These are phyloP conservation scores for Andrena bicolor DNA, from an alignment of 2,888 invertebrate species.

Conservation along the genomic window DNA sequence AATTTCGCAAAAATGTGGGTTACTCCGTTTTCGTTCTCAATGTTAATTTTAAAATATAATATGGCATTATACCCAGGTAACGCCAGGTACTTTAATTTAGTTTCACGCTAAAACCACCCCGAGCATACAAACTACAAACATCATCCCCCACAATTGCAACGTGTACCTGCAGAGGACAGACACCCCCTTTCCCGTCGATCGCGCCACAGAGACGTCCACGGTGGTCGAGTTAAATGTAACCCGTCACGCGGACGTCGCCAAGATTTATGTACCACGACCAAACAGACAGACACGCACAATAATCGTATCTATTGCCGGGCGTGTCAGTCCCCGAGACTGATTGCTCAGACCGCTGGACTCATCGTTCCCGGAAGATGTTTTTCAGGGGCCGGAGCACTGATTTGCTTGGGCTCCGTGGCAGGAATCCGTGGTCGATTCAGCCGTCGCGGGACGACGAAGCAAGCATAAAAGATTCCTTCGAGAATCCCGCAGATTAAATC, in stretches of 20 bases:
- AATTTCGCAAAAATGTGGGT: no score
- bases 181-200: slow-evolving; percentile 10
- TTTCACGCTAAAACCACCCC: no score
- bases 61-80: no score
- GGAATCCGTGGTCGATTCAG: slow-evolving; percentile 55
- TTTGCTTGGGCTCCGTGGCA: slow-evolving; percentile 34
- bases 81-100: no score
- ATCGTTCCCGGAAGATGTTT: slow-evolving; percentile 43
- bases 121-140: no score
- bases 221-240: slow-evolving; percentile 25
- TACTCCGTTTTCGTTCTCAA: no score
- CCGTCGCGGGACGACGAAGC: slow-evolving; percentile 40
- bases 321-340: slow-evolving; percentile 45
- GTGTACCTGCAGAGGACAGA: slow-evolving; percentile 27
- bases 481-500: slow-evolving; percentile 76
- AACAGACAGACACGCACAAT: slow-evolving; percentile 41
- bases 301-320: slow-evolving; percentile 25
- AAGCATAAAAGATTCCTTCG: slow-evolving; percentile 67
- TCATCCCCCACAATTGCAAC: neutral
- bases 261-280: slow-evolving; percentile 40
- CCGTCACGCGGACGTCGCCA: slow-evolving; percentile 35
- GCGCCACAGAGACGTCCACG: neutral
- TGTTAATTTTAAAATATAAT: no score
- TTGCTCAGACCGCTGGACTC: slow-evolving; percentile 16
- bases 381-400: slow-evolving; percentile 21